Conservation (phyloP, 1,140 invertebrate species). For the Eufriesea mexicana region DNA sequence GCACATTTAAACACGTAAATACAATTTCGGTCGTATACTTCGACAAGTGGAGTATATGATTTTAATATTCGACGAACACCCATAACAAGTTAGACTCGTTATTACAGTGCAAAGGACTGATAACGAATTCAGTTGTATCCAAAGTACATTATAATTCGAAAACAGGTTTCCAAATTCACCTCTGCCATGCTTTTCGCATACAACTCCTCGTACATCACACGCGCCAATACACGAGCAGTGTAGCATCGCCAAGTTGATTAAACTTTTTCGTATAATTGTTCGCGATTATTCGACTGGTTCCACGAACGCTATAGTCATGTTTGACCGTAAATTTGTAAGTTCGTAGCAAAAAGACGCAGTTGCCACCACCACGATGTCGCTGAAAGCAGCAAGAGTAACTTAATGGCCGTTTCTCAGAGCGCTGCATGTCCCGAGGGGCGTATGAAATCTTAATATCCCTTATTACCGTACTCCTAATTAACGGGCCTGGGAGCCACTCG, state of each 20-base stretch:
- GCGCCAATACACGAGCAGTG: neutral
- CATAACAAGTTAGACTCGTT: too few species aligned
- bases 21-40: too few species aligned
- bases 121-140: too few species aligned
- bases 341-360: conserved; percentile 23
- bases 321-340: conserved; percentile 17
- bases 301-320: neutral
- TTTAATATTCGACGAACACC: too few species aligned
- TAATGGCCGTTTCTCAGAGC: conserved; percentile 60
- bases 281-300: neutral
- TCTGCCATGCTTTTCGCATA: neutral
- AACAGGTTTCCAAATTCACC: too few species aligned
- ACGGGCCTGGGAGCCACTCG: conserved; percentile 57
- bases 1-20: too few species aligned
- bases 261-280: neutral
- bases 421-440: conserved; percentile 35
- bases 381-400: conserved; percentile 50
- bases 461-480: conserved; percentile 68
- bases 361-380: conserved; percentile 19
- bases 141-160: too few species aligned
- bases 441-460: conserved; percentile 71
- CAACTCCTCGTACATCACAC: neutral
- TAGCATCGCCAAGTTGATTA: neutral
- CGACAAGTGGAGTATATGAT: too few species aligned
- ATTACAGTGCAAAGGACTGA: too few species aligned